Conservation (phyloP, 2,797 vertebrate genomes). For the Melanotaenia trifasciata region DNA sequence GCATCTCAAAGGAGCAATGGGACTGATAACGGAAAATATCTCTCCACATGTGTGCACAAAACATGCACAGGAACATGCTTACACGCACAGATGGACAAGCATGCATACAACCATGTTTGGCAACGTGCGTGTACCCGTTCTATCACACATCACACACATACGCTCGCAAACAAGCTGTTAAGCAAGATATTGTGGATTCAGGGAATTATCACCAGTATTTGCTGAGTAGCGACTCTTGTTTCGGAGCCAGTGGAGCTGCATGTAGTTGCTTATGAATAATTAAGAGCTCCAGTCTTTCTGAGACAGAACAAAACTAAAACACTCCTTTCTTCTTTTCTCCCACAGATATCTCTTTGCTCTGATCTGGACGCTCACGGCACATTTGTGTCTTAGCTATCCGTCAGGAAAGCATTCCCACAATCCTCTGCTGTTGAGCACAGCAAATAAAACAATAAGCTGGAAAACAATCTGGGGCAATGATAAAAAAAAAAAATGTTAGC, state of each 20-base stretch:
- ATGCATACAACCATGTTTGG: conserved; percentile 12
- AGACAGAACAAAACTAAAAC: conserved; percentile 76
- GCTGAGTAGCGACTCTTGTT: conserved; percentile 80
- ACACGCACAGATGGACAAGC: conserved; percentile 41
- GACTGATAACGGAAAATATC: conserved; percentile 38
- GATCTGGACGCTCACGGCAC: conserved; percentile 49
- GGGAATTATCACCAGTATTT: conserved; percentile 78
- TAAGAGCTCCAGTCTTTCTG: conserved; percentile 72
- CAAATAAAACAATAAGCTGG: conserved; percentile 53
- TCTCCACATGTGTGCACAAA: conserved; percentile 34
- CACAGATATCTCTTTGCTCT: conserved; percentile 59
- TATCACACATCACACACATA: conserved; percentile 22
- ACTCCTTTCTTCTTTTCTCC: conserved; percentile 64
- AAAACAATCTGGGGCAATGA: conserved; percentile 39
- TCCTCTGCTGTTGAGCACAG: conserved; percentile 44
- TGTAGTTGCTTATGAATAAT: conserved; percentile 82
- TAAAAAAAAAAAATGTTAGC: conserved; percentile 27
- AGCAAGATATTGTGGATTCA: conserved; percentile 71
- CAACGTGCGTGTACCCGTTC: conserved; percentile 19
- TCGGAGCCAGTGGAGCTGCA: conserved; percentile 74
- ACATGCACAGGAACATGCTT: conserved; percentile 30
- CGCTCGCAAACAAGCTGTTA: conserved; percentile 56
- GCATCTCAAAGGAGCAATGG: conserved; percentile 55
- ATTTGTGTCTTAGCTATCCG: conserved; percentile 48
- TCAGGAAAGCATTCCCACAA: conserved; percentile 57